Conservation (phyloP, 2,888 invertebrate species). For the Oscheius onirici region DNA sequence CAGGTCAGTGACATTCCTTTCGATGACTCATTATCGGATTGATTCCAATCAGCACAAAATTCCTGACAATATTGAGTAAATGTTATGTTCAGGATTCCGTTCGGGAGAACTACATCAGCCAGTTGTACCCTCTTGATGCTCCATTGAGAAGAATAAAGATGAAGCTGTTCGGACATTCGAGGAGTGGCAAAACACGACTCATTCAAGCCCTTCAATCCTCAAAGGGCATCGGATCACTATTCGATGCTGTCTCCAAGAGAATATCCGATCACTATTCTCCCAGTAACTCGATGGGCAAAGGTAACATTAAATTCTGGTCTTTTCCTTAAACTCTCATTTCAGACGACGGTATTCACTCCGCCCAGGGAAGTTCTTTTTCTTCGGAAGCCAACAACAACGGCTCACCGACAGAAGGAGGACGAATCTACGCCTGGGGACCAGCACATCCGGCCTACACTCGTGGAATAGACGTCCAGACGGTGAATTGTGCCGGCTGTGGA, state of each 20-base stretch:
- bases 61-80: neutral
- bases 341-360: conserved; percentile 67
- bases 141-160: conserved; percentile 77
- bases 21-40: neutral
- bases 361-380: conserved; percentile 59
- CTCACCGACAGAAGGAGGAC: conserved; percentile 6
- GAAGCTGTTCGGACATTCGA: conserved; percentile 81
- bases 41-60: neutral
- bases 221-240: conserved; percentile 54
- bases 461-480: conserved; percentile 79
- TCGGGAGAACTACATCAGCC: conserved; percentile 77
- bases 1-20: conserved; percentile 74
- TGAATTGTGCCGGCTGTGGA: conserved; percentile 74
- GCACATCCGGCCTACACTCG: conserved; percentile 77
- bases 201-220: conserved; percentile 48
- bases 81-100: conserved; percentile 61
- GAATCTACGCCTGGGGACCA: conserved; percentile 31
- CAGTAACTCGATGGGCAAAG: conserved; percentile 42
- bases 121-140: conserved; percentile 74
- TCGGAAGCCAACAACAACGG: conserved; percentile 54
- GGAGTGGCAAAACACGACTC: conserved; percentile 70
- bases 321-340: neutral
- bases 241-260: conserved; percentile 66
- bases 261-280: conserved; percentile 65
- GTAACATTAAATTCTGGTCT: neutral